Evolutionary conservation across 2,113 vertebrate species (phyloP).

Genomic region (Paralichthys olivaceus): DNA sequence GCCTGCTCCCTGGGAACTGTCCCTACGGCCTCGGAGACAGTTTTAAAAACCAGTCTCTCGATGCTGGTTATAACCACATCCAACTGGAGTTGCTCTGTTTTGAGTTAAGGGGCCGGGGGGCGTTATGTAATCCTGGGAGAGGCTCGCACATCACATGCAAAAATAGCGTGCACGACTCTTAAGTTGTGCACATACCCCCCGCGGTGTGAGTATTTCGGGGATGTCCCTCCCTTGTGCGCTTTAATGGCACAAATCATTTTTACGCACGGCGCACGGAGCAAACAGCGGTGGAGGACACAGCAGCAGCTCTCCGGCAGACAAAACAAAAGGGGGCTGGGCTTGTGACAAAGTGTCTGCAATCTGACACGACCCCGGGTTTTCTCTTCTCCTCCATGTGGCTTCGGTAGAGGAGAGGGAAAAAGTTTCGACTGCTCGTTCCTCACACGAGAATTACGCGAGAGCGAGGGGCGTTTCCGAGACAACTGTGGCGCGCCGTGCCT

Average conservation of each 20-base stretch:
- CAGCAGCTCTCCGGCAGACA: constrained; percentile 15
- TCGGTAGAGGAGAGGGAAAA: constrained; percentile 25
- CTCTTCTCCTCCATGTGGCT: constrained; percentile 46
- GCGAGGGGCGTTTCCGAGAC: constrained; percentile 2
- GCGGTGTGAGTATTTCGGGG: constrained; percentile 31
- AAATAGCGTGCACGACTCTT: constrained; percentile 19
- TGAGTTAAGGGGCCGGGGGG: neutral
- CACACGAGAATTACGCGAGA: neutral
- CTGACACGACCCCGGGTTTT: constrained; percentile 54
- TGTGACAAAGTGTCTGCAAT: constrained; percentile 59
- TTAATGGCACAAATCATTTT: constrained; percentile 16
- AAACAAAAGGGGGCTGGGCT: constrained; percentile 69
- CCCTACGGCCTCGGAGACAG: too few relatives aligned
- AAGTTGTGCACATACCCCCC: neutral
- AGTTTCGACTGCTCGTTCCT: constrained; percentile 32
- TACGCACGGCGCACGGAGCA: constrained; percentile 4
- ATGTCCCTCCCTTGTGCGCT: constrained; percentile 47
- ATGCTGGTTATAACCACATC: too few relatives aligned
- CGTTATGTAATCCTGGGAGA: constrained; percentile 34
- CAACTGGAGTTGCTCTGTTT: neutral
- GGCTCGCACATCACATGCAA: constrained; percentile 10
- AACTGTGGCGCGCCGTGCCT: constrained; percentile 5
- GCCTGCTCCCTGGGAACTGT: too few relatives aligned
- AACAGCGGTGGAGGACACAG: neutral
- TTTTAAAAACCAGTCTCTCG: too few relatives aligned